Conservation (phyloP, 2,113 vertebrate species). For the Microtus montanus region DNA sequence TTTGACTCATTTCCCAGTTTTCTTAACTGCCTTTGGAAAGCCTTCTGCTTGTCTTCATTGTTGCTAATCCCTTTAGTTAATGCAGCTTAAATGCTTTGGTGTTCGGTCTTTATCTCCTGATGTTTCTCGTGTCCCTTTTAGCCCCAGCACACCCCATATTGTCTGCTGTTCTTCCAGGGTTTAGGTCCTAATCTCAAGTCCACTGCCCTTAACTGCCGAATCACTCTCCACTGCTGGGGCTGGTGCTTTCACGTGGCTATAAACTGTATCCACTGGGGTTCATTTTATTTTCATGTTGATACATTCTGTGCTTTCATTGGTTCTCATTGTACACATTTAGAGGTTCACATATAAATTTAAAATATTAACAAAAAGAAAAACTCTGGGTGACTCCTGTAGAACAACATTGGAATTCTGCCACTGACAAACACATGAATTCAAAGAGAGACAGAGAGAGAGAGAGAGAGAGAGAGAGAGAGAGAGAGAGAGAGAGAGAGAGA, state of each 20-base stretch:
- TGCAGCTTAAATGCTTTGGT: neutral
- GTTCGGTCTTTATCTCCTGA: neutral
- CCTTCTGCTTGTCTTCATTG: neutral
- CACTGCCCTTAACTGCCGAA: too few species aligned
- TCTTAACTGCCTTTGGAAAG: neutral
- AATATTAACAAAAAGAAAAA: neutral
- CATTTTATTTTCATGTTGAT: too few species aligned
- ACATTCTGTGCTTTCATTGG: neutral
- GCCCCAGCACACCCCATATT: neutral
- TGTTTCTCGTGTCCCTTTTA: too few species aligned
- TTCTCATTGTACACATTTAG: neutral
- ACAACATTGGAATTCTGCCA: too few species aligned
- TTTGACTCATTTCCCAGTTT: neutral
- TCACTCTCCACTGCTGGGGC: too few species aligned
- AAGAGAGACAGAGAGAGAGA: neutral
- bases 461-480: neutral
- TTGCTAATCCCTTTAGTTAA: neutral
- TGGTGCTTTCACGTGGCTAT: neutral
- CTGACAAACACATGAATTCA: rapidly evolving
- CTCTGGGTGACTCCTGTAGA: too few species aligned
- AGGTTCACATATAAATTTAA: neutral
- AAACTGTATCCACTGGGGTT: neutral
- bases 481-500: neutral
- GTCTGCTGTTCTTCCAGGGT: neutral
- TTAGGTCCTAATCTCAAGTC: neutral